Base-by-base conservation (phyloP, 2,888 invertebrate species). In the Allolobophora icterica region DNA sequence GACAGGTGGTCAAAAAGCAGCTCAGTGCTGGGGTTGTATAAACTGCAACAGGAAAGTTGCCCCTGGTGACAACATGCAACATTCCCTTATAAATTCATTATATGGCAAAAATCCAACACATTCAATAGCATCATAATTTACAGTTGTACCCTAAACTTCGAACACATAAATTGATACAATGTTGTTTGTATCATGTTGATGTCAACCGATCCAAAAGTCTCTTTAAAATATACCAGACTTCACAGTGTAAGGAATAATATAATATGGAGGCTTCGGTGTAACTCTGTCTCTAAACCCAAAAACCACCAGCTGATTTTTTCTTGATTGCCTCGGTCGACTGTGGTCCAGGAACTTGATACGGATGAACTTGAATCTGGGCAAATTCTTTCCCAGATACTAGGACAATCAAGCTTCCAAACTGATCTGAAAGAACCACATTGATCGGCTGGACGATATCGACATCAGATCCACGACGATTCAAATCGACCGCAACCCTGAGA, bases 301-400 rank as follows among this genome's bases (percentile, higher is more conserved):
- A 1, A 87, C 87, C 35, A 87, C 87, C 35, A 35, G 34, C 6
- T 13, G 15, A 87, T 87, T 19, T 3, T 24, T 87, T 87, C 87
- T 87, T 87, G 21, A 34, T 5, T 21, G 34, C 34, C 3, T 35
- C 24, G 0, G 15, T 34, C 33, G 84, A 84, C 34, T 34, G 4
- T 34, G 84, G 33, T 21, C 17, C 87, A 35, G 34, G 87, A 87
- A 87, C 38, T 17, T 35, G 17, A 71, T 90, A 90, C 15, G 90
- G 90, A 84, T 84, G 84, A 40, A 90, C 90, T 21, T 84, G 83
- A 84, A 90, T 90, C 84, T 90, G 84, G 21, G 90, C 38, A 42
- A 35, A 90, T 42, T 34, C 38, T n/a, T 83, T 35, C 0, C 84
- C 90, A 33, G 84, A 84, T 5, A 87, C 33, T 0, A 90, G 87